Evolutionary conservation across 2,888 invertebrate species (phyloP).

Genomic region (Petrolisthes manimaculis): DNA sequence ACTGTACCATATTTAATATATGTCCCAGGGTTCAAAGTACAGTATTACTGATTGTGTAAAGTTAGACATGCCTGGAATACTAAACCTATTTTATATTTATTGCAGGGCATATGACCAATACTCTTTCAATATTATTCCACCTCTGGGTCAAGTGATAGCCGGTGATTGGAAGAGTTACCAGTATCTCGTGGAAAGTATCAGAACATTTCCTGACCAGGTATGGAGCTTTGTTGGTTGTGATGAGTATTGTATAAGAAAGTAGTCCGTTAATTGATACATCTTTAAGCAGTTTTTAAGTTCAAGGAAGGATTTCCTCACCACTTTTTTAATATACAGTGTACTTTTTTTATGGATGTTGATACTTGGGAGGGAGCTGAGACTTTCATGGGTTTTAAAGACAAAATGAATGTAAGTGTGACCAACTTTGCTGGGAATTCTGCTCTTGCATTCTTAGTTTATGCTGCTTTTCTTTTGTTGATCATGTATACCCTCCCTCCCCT

Average conservation of each 20-base stretch:
- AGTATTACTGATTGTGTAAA: neutral
- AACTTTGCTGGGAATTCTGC: too few species aligned
- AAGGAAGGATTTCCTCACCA: neutral
- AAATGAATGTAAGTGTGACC: neutral
- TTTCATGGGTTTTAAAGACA: neutral
- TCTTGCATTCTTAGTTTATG: too few species aligned
- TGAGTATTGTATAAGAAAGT: neutral
- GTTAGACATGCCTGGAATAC: neutral
- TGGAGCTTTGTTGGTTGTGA: neutral
- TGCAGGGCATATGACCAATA: conserved; percentile 91
- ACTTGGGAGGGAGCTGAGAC: neutral
- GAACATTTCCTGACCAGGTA: conserved; percentile 94
- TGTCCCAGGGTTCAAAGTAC: neutral
- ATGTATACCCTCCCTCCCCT: too few species aligned
- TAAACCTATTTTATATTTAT: neutral
- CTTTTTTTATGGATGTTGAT: neutral
- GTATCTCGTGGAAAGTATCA: conserved; percentile 97
- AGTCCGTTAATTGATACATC: neutral
- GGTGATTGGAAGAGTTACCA: conserved; percentile 97
- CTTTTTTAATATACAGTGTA: neutral
- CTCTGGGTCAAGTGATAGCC: conserved; percentile 91
- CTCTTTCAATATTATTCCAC: conserved; percentile 97
- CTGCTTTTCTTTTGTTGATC: too few species aligned
- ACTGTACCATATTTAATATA: neutral
- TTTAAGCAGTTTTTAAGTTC: neutral